Percentiles rank a stretch among this genome's conserved stretches.
Evolutionary conservation across 2,113 vertebrate genomes (phyloP).

Genomic region (Myiozetetes cayanensis): DNA sequence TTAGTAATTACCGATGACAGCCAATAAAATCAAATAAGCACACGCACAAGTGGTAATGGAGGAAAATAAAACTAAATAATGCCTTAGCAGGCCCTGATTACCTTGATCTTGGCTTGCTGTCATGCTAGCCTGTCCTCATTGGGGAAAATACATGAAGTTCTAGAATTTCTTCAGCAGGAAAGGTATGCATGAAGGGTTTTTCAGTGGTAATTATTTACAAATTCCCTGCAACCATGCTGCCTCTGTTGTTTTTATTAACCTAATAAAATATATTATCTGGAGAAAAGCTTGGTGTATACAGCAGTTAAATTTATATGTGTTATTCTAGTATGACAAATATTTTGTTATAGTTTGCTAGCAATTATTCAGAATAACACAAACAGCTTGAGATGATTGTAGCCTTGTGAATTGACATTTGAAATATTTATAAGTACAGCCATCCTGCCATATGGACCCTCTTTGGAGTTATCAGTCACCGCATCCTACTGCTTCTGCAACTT

Average conservation of each 20-base stretch:
- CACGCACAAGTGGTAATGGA: constrained; percentile 24
- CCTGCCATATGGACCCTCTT: constrained; percentile 63
- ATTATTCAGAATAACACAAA: constrained; percentile 69
- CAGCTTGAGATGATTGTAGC: constrained; percentile 69
- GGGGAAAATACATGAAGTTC: not conserved
- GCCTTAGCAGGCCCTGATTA: not conserved
- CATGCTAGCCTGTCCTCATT: not conserved
- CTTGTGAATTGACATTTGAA: constrained; percentile 71
- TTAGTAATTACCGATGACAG: constrained; percentile 10
- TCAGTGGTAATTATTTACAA: constrained; percentile 50
- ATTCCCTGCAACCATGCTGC: not conserved
- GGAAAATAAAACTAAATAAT: constrained; percentile 32
- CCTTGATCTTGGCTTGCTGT: not conserved
- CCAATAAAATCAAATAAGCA: constrained; percentile 22
- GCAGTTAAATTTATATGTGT: constrained; percentile 62
- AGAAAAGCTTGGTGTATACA: constrained; percentile 41
- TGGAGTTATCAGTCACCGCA: constrained; percentile 48
- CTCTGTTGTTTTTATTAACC: constrained; percentile 48
- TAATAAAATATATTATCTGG: constrained; percentile 49
- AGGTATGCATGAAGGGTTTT: not conserved
- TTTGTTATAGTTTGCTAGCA: constrained; percentile 64
- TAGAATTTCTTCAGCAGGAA: not conserved
- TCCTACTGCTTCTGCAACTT: constrained; percentile 6
- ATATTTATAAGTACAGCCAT: constrained; percentile 75
- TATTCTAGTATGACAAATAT: constrained; percentile 67